These are phyloP conservation scores for Tenrec ecaudatus DNA, from an alignment of 2,113 vertebrate genomes.

Conservation along the genomic window DNA sequence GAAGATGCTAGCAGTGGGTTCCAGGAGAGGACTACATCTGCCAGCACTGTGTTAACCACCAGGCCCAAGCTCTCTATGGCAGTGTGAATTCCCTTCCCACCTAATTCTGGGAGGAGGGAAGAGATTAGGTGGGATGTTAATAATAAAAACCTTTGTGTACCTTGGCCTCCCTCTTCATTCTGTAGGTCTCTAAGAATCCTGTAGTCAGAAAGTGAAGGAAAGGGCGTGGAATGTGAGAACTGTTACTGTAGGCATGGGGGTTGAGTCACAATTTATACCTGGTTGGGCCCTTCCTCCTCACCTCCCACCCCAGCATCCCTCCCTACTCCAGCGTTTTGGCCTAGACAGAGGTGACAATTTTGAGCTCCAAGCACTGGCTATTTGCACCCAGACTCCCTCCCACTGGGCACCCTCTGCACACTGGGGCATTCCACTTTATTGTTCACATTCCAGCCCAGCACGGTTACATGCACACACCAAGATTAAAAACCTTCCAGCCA, in stretches of 20 bases:
- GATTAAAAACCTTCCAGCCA: conserved; percentile 77
- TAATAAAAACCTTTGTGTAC: conserved; percentile 62
- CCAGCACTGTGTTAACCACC: conserved; percentile 65
- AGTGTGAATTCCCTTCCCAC: conserved; percentile 63
- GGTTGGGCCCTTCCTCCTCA: no score
- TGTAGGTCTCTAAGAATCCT: not conserved
- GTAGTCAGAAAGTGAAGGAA: not conserved
- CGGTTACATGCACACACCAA: conserved; percentile 81
- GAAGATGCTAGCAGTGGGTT: conserved; percentile 33
- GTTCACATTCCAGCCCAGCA: conserved; percentile 83
- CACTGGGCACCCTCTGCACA: conserved; percentile 65
- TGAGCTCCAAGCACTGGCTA: not conserved
- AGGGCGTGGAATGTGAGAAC: not conserved
- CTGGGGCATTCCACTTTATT: conserved; percentile 84
- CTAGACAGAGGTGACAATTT: conserved; percentile 10
- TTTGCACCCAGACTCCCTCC: conserved; percentile 13
- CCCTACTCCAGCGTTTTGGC: not conserved
- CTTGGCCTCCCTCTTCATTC: conserved; percentile 7
- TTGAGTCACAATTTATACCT: not conserved
- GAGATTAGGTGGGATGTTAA: not conserved
- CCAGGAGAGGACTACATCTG: conserved; percentile 59
- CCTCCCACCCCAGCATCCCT: no score
- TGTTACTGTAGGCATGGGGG: not conserved
- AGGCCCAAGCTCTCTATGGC: conserved; percentile 77
- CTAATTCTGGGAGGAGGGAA: not conserved